A percentile compares a stretch with the other conserved stretches of the same genome.
Evolutionary conservation across 2,113 vertebrate genomes (phyloP).

Genomic region (Okapia johnstoni): DNA sequence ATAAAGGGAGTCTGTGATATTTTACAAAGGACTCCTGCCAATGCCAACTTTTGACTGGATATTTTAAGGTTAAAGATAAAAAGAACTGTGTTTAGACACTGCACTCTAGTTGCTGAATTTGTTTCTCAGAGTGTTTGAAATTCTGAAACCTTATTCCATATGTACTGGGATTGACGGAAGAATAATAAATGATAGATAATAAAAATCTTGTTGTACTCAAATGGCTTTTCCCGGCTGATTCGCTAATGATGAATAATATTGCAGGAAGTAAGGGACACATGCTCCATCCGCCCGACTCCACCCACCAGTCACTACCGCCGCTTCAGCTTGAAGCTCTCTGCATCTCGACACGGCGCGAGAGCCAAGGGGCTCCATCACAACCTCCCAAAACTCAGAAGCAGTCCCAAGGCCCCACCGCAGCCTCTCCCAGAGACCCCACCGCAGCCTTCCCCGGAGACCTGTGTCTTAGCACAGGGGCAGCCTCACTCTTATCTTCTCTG

Average conservation of each 20-base stretch:
- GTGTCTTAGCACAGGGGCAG: background rate
- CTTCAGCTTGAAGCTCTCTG: background rate
- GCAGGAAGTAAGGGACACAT: background rate
- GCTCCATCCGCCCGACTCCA: fast-evolving
- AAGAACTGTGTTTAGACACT: background rate
- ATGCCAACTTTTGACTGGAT: background rate
- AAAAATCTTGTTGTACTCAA: background rate
- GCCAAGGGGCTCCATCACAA: background rate
- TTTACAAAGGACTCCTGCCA: background rate
- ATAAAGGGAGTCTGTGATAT: background rate
- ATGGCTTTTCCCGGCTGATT: background rate
- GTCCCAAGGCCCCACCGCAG: background rate
- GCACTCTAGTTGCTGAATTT: background rate
- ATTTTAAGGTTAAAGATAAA: background rate
- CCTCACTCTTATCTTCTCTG: background rate
- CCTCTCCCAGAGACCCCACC: background rate
- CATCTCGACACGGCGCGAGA: fast-evolving
- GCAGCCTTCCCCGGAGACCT: background rate
- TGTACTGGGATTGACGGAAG: background rate
- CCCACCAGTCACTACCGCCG: background rate
- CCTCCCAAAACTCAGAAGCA: background rate
- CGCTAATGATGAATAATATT: background rate
- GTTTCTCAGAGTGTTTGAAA: background rate
- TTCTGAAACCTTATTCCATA: background rate
- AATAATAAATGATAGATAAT: background rate